These are phyloP conservation scores for Acridotheres tristis DNA, from an alignment of 2,797 vertebrate genomes.

Conservation along the genomic window DNA sequence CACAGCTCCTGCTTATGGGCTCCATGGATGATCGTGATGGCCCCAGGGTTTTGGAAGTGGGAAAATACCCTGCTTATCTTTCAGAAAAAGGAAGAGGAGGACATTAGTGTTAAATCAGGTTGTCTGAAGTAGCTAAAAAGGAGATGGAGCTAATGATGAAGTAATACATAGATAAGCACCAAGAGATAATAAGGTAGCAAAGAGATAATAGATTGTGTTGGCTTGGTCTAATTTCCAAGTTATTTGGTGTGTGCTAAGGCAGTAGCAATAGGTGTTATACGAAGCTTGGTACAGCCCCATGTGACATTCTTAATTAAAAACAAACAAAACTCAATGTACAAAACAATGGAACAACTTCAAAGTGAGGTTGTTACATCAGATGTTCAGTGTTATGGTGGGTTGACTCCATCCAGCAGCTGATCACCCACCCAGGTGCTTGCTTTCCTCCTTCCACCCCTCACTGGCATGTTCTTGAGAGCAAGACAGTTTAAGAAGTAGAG, in stretches of 20 bases:
- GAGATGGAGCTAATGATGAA: background rate
- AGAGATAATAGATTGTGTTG: background rate
- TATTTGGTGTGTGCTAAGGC: background rate
- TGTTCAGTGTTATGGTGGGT: background rate
- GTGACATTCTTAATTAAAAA: background rate
- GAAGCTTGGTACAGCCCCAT: background rate
- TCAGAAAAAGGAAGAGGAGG: background rate
- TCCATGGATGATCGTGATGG: background rate
- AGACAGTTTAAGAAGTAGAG: background rate
- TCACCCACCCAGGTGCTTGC: fast-evolving
- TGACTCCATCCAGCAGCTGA: background rate
- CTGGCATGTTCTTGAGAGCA: background rate
- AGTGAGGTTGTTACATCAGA: background rate
- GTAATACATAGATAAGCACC: background rate
- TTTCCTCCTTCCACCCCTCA: fast-evolving
- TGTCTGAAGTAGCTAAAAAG: background rate
- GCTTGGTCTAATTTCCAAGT: background rate
- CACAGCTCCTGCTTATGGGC: background rate
- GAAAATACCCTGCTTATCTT: background rate
- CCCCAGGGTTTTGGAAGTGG: background rate
- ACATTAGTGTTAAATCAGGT: background rate
- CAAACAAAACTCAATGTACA: background rate
- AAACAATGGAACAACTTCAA: background rate
- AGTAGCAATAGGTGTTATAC: background rate
- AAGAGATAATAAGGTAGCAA: background rate